Evolutionary conservation across 2,797 vertebrate species (phyloP).

Genomic region (Chanos chanos): DNA sequence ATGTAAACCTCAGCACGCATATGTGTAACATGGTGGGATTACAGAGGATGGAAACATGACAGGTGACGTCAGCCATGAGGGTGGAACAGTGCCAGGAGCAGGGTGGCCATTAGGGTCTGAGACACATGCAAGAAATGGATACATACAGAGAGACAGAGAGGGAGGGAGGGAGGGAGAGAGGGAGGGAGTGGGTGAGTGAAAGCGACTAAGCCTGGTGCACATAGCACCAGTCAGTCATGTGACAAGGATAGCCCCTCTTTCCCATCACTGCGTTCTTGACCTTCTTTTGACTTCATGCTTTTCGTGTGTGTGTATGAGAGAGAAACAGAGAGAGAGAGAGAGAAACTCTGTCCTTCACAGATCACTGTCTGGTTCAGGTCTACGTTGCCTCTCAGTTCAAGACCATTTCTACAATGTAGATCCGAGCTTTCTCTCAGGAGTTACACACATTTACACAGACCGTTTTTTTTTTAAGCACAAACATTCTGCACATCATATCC

Average conservation of each 20-base stretch:
- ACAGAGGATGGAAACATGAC: not conserved
- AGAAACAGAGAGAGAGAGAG: not conserved
- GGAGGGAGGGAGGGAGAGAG: not conserved
- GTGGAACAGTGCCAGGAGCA: not conserved
- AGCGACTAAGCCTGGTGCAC: not conserved
- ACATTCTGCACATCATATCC: not conserved
- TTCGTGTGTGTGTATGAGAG: not conserved
- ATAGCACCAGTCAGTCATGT: too few relatives aligned
- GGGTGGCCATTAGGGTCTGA: not conserved
- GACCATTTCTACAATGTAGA: too few relatives aligned
- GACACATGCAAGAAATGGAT: not conserved
- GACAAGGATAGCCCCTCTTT: too few relatives aligned
- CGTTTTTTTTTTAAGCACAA: not conserved
- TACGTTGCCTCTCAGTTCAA: too few relatives aligned
- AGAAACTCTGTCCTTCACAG: not conserved
- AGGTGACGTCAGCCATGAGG: not conserved
- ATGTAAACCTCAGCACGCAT: not conserved
- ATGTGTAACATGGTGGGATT: not conserved
- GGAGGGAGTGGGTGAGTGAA: not conserved
- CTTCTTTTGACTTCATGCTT: not conserved
- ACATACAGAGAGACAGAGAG: not conserved
- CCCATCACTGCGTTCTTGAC: not conserved
- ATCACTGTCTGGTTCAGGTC: constrained; percentile 9
- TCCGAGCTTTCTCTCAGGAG: too few relatives aligned
- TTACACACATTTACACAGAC: not conserved